These are phyloP conservation scores for Venustoraphidia nigricollis DNA, from an alignment of 2,888 invertebrate species.

Conservation along the genomic window DNA sequence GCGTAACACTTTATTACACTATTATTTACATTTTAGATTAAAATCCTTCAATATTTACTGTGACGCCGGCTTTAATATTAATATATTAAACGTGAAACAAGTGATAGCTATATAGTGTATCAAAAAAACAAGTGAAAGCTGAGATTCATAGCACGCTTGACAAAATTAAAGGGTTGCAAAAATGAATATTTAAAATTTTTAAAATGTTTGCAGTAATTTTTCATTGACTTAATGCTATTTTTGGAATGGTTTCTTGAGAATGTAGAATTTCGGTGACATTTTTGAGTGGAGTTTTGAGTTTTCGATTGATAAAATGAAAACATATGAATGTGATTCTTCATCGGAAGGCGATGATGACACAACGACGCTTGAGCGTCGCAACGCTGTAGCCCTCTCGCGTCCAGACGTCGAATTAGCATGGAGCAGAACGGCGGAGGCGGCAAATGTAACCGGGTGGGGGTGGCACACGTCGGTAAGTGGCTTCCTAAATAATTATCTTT, in stretches of 20 bases:
- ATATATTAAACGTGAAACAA: no score
- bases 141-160: no score
- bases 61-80: no score
- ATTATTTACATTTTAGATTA: no score
- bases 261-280: slow-evolving; percentile 1
- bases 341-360: slow-evolving; percentile 27
- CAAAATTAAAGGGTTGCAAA: no score
- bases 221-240: neutral
- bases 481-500: no score
- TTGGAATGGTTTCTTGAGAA: neutral
- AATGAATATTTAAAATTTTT: no score
- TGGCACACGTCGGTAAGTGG: slow-evolving; percentile 25
- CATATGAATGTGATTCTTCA: slow-evolving; percentile 29
- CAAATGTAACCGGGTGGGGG: slow-evolving; percentile 21
- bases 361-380: slow-evolving; percentile 10
- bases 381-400: slow-evolving; percentile 26
- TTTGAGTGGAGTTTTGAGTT: neutral
- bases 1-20: no score
- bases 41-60: no score
- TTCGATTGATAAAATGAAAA: slow-evolving; percentile 22
- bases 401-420: slow-evolving; percentile 24
- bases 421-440: slow-evolving; percentile 23
- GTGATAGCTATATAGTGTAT: no score
- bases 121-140: no score
- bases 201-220: neutral